Evolutionary conservation across 2,888 invertebrate genomes (phyloP).

Genomic region (Lobophora halterata): DNA sequence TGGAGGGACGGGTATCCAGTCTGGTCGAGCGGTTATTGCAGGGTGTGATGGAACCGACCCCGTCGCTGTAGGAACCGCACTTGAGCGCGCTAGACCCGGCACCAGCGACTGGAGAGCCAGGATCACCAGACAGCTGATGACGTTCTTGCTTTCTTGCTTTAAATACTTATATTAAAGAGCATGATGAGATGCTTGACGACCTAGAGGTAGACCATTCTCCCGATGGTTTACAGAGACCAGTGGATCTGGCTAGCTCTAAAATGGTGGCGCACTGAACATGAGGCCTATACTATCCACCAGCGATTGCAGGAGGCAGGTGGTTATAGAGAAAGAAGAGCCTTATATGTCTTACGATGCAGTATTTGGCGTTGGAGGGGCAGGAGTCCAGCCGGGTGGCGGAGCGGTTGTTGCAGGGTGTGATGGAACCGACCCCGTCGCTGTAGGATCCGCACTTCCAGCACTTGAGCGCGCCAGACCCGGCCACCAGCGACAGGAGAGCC

Average conservation of each 20-base stretch:
- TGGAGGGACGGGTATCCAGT: too few species aligned
- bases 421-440: conserved; percentile 92
- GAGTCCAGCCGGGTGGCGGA: conserved; percentile 86
- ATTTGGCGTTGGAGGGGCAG: conserved; percentile 82
- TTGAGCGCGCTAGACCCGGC: too few species aligned
- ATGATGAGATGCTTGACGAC: background rate
- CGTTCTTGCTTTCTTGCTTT: too few species aligned
- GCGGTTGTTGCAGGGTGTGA: conserved; percentile 90
- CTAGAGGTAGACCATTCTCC: background rate
- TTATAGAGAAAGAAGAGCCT: background rate
- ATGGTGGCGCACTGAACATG: too few species aligned
- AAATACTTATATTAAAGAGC: conserved; percentile 30
- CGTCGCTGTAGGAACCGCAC: too few species aligned
- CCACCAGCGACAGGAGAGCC: conserved; percentile 45
- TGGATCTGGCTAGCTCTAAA: background rate
- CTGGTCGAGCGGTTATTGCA: too few species aligned
- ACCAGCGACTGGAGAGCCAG: too few species aligned
- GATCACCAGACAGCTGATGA: too few species aligned
- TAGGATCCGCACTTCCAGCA: conserved; percentile 92
- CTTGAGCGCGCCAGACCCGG: conserved; percentile 60
- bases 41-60: too few species aligned
- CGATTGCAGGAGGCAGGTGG: too few species aligned
- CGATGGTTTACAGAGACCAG: background rate
- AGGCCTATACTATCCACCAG: too few species aligned
- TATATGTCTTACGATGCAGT: conserved; percentile 89